A percentile compares a stretch with the other conserved stretches of the same genome.
These are phyloP conservation scores for Mythimna ferrago DNA, from an alignment of 2,888 invertebrate genomes.

Conservation along the genomic window DNA sequence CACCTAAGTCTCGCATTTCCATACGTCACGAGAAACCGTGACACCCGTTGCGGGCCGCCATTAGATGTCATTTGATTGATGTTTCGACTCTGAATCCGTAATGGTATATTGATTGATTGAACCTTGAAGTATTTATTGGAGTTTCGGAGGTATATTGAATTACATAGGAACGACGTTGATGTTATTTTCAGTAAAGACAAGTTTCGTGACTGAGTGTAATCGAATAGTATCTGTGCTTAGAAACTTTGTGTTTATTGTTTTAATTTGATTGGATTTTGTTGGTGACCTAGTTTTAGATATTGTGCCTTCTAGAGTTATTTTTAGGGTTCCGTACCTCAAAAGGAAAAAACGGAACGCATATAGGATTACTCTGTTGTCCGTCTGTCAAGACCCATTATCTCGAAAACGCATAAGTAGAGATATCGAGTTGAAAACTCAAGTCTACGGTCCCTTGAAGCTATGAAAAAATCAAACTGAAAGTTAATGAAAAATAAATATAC, in stretches of 20 bases:
- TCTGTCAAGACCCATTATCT: too few species aligned
- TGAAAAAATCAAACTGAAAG: too few species aligned
- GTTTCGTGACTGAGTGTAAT: conserved; percentile 33
- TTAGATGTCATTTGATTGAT: conserved; percentile 69
- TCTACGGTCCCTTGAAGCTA: too few species aligned
- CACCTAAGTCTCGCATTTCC: conserved; percentile 47
- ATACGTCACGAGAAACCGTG: conserved; percentile 56
- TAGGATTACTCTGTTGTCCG: too few species aligned
- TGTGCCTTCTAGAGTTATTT: background rate
- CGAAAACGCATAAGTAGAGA: too few species aligned
- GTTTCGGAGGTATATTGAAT: conserved; percentile 43
- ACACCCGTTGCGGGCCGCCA: conserved; percentile 51
- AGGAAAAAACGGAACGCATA: too few species aligned
- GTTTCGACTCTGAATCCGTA: conserved; percentile 56
- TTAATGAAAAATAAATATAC: too few species aligned
- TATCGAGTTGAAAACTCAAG: too few species aligned
- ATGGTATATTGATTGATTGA: conserved; percentile 60
- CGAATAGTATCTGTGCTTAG: conserved; percentile 30
- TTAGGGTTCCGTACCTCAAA: background rate
- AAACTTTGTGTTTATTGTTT: conserved; percentile 8
- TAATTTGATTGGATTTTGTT: background rate
- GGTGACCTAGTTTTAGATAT: background rate
- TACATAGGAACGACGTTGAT: conserved; percentile 13
- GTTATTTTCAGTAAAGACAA: conserved; percentile 23
- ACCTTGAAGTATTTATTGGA: conserved; percentile 40